These are phyloP conservation scores for Eupeodes latifasciatus DNA, from an alignment of 2,888 invertebrate species.

Conservation along the genomic window DNA sequence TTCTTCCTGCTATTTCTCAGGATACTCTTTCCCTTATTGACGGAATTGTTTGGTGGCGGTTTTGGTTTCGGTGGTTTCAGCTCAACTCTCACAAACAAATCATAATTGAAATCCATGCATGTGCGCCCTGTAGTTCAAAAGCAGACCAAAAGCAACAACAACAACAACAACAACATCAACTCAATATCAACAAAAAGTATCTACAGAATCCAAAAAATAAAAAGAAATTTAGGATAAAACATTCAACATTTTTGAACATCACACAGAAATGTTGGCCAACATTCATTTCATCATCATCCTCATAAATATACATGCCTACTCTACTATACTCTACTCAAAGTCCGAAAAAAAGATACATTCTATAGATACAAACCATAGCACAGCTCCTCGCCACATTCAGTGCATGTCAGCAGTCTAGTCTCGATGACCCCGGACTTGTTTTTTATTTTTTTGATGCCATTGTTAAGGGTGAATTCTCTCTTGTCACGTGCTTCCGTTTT, in stretches of 20 bases:
- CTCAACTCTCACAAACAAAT: conserved; percentile 83
- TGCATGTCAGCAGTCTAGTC: conserved; percentile 89
- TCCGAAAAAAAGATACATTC: not conserved
- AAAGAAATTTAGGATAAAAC: conserved; percentile 41
- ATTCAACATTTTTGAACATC: conserved; percentile 68
- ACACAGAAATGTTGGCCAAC: conserved; percentile 71
- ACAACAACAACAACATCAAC: not conserved
- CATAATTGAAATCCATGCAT: conserved; percentile 84
- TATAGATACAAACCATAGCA: conserved; percentile 87
- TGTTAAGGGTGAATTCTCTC: conserved; percentile 87
- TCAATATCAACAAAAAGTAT: not conserved
- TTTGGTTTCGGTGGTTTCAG: conserved; percentile 81
- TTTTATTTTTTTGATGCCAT: conserved; percentile 90
- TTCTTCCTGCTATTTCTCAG: conserved; percentile 80
- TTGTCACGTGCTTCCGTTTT: conserved; percentile 90
- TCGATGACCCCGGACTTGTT: conserved; percentile 93
- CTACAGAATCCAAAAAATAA: conserved; percentile 3
- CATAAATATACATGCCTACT: conserved; percentile 2
- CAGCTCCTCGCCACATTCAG: conserved; percentile 94
- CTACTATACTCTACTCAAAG: not conserved
- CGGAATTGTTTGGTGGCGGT: conserved; percentile 77
- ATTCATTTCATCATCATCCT: conserved; percentile 71
- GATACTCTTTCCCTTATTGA: conserved; percentile 80
- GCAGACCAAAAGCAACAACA: conserved; percentile 1
- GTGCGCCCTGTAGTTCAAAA: conserved; percentile 79